Percentiles rank a stretch among this genome's conserved stretches.
Conservation (phyloP, 2,113 vertebrate species). For the Peucedramus taeniatus region DNA sequence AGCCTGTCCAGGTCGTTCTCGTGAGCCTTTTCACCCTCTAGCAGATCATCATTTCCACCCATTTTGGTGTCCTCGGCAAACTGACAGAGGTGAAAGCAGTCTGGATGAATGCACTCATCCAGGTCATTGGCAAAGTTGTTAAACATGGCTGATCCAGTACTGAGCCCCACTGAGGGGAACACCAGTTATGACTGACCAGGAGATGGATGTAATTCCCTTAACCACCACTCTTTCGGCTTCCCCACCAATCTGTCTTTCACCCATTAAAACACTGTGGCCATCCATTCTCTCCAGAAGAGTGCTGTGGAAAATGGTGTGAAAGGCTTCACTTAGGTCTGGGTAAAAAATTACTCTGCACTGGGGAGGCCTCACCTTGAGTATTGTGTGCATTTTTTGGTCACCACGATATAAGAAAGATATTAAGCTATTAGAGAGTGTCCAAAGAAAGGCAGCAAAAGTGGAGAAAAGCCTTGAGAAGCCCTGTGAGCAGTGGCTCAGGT, state of each 20-base stretch:
- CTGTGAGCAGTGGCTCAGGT: not conserved
- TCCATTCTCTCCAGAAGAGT: not conserved
- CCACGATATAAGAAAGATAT: not conserved
- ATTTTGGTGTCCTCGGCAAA: not conserved
- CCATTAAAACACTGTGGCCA: not conserved
- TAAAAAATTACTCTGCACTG: not conserved
- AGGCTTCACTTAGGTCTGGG: not conserved
- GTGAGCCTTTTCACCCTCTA: not conserved
- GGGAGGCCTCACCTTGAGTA: not conserved
- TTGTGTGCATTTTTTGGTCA: too few relatives aligned
- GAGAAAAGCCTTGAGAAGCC: not conserved
- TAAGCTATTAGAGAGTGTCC: not conserved
- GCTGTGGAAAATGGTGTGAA: not conserved
- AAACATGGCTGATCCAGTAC: too few relatives aligned
- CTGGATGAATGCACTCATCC: not conserved
- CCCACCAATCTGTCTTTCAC: not conserved
- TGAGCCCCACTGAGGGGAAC: not conserved
- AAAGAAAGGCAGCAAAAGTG: not conserved
- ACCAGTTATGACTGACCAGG: not conserved
- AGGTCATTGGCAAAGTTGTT: not conserved
- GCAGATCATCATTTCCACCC: not conserved
- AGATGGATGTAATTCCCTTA: too few relatives aligned
- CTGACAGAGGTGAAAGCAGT: not conserved
- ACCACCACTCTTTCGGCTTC: too few relatives aligned
- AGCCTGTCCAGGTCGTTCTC: not conserved